Conservation (phyloP, 2,888 invertebrate species). For the Leptopterna dolabrata region DNA sequence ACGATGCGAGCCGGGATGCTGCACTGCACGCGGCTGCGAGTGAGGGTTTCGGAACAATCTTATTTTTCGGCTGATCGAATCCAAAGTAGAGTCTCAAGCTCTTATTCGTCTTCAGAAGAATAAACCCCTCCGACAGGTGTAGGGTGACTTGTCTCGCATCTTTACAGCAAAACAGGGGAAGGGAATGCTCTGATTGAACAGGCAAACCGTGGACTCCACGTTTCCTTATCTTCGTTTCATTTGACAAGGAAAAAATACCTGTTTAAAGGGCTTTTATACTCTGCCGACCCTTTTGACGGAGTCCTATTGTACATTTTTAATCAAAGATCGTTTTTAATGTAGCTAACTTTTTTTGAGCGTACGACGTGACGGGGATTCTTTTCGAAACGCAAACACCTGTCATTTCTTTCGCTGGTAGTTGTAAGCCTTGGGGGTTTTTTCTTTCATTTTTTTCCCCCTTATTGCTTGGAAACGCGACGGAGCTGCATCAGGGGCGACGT, state of each 20-base stretch:
- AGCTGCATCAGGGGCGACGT: background rate
- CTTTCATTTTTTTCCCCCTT: background rate
- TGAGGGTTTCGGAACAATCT: background rate
- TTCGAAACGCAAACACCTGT: background rate
- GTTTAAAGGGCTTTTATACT: background rate
- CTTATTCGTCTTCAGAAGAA: too few species aligned
- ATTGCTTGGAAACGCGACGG: background rate
- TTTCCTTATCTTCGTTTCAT: background rate
- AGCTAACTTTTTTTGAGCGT: background rate
- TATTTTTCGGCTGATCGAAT: conserved; percentile 31
- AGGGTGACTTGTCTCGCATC: background rate
- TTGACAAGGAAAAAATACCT: background rate
- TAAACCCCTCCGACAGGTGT: background rate
- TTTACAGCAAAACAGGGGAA: background rate
- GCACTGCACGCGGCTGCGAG: background rate
- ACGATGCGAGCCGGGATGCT: background rate
- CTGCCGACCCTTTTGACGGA: background rate
- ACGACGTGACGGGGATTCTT: background rate
- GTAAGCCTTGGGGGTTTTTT: background rate
- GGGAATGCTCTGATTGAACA: background rate
- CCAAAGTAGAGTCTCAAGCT: background rate
- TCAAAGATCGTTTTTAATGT: background rate
- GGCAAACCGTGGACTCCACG: background rate
- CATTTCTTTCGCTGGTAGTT: background rate
- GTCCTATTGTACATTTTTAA: background rate